phyloP scores from a whole-genome alignment of 2,797 vertebrate species.

The Xenentodon cancila region DNA sequence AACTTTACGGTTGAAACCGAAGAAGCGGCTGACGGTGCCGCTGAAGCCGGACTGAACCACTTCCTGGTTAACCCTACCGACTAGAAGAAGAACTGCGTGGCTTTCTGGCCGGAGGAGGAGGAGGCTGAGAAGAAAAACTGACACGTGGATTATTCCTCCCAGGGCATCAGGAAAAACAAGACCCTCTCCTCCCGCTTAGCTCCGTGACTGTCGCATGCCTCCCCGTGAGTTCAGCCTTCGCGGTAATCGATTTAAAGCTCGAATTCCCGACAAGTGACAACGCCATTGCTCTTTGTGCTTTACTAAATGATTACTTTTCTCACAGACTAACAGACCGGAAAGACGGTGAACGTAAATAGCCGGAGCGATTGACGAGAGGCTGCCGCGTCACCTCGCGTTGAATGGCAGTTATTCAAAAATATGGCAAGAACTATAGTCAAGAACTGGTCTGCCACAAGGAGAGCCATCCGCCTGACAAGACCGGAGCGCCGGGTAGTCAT shows the following conservation, averaged over 20 bases:
- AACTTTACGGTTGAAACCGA: not conserved
- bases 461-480: conserved; percentile 70
- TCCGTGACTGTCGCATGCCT: conserved; percentile 12
- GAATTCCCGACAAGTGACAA: conserved; percentile 30
- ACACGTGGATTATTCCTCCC: conserved; percentile 86
- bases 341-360: conserved; percentile 23
- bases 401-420: conserved; percentile 89
- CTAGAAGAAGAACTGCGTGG: conserved; percentile 73
- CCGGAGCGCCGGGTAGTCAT: conserved; percentile 68
- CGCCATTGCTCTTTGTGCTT: not conserved
- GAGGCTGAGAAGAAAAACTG: conserved; percentile 71
- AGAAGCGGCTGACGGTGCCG: conserved; percentile 2
- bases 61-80: conserved; percentile 78
- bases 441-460: conserved; percentile 82
- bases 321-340: conserved; percentile 32
- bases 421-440: conserved; percentile 83
- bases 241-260: conserved; percentile 8
- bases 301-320: conserved; percentile 25
- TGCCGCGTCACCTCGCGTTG: conserved; percentile 72
- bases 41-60: conserved; percentile 49
- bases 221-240: not conserved
- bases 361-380: conserved; percentile 33
- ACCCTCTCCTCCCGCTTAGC: conserved; percentile 19
- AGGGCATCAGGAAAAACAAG: conserved; percentile 56
- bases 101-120: conserved; percentile 35